phyloP scores from a whole-genome alignment of 2,113 vertebrate genomes.

The Erythrolamprus reginae region DNA sequence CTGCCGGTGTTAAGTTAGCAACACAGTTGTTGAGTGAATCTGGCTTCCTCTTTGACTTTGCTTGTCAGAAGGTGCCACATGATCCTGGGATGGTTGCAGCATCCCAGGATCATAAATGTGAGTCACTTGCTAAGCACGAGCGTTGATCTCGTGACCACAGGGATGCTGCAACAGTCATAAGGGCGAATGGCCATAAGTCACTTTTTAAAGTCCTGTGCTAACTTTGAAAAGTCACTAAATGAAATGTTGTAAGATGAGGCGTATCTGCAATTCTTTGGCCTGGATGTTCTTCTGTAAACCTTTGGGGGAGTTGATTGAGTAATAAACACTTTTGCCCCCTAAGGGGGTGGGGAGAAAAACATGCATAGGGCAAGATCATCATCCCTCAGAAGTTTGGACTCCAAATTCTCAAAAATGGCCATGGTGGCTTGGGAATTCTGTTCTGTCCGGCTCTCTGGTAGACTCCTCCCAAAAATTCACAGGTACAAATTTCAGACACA shows the following conservation, averaged over 20 bases:
- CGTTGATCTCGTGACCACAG: neutral
- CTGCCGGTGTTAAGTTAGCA: neutral
- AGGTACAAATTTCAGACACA: no score
- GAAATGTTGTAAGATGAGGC: no score
- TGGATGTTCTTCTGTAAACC: neutral
- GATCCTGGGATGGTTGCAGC: no score
- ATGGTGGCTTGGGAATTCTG: neutral
- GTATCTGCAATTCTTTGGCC: neutral
- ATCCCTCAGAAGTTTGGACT: neutral
- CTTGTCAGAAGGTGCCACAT: neutral
- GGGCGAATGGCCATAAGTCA: no score
- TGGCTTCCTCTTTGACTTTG: neutral
- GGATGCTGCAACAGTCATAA: no score
- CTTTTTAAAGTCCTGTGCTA: no score
- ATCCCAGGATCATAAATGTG: neutral
- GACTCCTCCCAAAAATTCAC: no score
- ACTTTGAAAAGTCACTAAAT: no score
- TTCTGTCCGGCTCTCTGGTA: no score
- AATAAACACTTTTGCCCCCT: neutral
- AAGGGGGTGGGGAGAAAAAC: neutral
- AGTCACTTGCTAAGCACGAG: neutral
- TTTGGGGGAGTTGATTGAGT: neutral
- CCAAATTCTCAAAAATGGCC: neutral
- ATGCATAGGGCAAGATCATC: neutral
- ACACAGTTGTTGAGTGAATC: neutral